These are phyloP conservation scores for Protophormia terraenovae DNA, from an alignment of 2,888 invertebrate species.

Conservation along the genomic window DNA sequence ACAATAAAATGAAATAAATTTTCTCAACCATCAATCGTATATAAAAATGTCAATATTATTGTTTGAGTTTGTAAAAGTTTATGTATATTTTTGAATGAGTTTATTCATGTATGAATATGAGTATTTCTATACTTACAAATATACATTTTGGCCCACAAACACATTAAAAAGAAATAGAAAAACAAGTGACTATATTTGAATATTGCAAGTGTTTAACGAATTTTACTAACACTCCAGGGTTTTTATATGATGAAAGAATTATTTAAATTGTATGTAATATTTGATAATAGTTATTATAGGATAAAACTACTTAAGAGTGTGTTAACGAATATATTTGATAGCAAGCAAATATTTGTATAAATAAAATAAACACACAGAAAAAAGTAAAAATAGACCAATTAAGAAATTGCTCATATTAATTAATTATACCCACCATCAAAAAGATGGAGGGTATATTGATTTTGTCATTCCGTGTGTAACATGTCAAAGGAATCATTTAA, in stretches of 20 bases:
- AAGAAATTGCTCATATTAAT: no score
- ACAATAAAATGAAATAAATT: constrained; percentile 58
- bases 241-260: background rate
- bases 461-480: no score
- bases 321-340: no score
- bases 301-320: no score
- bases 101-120: constrained; percentile 46
- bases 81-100: constrained; percentile 6
- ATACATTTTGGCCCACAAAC: constrained; percentile 16
- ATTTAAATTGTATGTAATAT: background rate
- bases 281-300: background rate
- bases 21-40: constrained; percentile 50
- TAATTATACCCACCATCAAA: no score
- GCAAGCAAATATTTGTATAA: no score
- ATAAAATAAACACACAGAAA: no score
- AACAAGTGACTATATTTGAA: background rate
- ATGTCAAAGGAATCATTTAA: no score
- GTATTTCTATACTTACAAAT: background rate
- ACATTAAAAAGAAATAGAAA: background rate
- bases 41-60: constrained; percentile 58
- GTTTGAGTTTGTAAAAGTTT: constrained; percentile 45
- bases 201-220: constrained; percentile 42
- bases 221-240: constrained; percentile 16
- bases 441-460: no score
- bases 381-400: no score